phyloP scores from a whole-genome alignment of 2,888 invertebrate genomes.

The Ethmia dodecea region DNA sequence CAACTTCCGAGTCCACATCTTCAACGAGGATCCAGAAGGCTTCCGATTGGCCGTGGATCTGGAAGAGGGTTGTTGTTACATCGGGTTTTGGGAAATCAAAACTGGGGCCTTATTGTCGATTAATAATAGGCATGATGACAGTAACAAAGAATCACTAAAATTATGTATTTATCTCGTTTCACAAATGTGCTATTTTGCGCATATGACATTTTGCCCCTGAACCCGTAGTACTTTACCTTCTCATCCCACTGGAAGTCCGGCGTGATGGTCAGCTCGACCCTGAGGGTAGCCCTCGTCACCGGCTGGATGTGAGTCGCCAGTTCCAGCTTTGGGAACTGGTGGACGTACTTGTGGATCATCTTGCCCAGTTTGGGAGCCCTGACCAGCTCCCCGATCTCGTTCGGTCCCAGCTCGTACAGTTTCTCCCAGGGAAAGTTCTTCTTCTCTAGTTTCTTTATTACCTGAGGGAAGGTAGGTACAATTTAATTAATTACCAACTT shows the following conservation, averaged over 20 bases:
- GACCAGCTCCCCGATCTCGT: slow-evolving; percentile 95
- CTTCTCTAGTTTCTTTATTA: slow-evolving; percentile 97
- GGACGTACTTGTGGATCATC: slow-evolving; percentile 96
- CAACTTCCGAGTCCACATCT: slow-evolving; percentile 91
- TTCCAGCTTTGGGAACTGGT: slow-evolving; percentile 98
- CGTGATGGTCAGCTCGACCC: slow-evolving; percentile 97
- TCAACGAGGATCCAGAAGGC: slow-evolving; percentile 94
- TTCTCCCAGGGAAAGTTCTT: slow-evolving; percentile 97
- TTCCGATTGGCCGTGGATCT: slow-evolving; percentile 90
- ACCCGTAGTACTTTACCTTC: too few species aligned
- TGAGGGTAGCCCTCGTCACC: slow-evolving; percentile 93
- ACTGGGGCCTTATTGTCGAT: too few species aligned
- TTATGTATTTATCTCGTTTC: too few species aligned
- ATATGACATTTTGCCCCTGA: too few species aligned
- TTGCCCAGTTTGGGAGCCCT: slow-evolving; percentile 94
- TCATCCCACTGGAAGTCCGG: slow-evolving; percentile 99
- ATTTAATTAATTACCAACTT: too few species aligned
- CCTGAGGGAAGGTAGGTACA: slow-evolving; percentile 39
- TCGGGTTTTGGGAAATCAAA: too few species aligned
- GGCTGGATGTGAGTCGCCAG: slow-evolving; percentile 98
- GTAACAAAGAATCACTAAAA: too few species aligned
- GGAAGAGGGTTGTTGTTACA: too few species aligned
- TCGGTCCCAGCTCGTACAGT: slow-evolving; percentile 96
- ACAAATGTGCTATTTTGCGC: too few species aligned
- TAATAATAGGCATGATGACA: too few species aligned